Percentiles rank a stretch among this genome's conserved stretches.
Evolutionary conservation across 2,113 vertebrate genomes (phyloP).

Genomic region (Arizona elegans): DNA sequence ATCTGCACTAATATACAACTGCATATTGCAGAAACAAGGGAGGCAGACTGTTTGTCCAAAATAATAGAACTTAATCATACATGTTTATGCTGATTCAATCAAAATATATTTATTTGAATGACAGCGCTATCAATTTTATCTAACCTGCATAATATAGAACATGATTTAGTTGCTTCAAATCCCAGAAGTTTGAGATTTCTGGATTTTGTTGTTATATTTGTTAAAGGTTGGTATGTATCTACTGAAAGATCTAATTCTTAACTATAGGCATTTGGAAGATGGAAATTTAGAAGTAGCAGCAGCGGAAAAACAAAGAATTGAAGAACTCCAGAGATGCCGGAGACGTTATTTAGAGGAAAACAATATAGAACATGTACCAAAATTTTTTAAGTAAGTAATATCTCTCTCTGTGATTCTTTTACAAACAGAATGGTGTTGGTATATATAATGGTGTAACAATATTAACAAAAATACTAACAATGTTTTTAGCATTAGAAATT

Average conservation of each 20-base stretch:
- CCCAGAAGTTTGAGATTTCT: not conserved
- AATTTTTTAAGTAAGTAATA: conserved; percentile 92
- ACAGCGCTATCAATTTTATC: not conserved
- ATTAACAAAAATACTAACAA: not conserved
- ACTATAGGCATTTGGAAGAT: conserved; percentile 85
- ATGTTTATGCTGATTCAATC: not conserved
- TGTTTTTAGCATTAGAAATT: not conserved
- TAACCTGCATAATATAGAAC: not conserved
- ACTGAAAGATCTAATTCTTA: conserved; percentile 44
- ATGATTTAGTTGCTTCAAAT: not conserved
- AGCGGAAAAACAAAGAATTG: conserved; percentile 91
- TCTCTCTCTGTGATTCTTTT: not conserved
- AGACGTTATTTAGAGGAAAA: conserved; percentile 92
- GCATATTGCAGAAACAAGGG: not conserved
- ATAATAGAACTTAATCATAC: not conserved
- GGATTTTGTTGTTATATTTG: not conserved
- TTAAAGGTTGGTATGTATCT: not conserved
- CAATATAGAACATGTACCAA: conserved; percentile 85
- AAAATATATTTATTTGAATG: not conserved
- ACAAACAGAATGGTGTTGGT: not conserved
- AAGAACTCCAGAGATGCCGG: conserved; percentile 88
- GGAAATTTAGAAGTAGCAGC: conserved; percentile 89
- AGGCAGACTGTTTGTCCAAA: not conserved
- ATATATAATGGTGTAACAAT: not conserved
- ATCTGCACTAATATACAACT: not conserved